These are phyloP conservation scores for Drosophila kohkoa DNA, from an alignment of 1,140 invertebrate genomes.

Conservation along the genomic window DNA sequence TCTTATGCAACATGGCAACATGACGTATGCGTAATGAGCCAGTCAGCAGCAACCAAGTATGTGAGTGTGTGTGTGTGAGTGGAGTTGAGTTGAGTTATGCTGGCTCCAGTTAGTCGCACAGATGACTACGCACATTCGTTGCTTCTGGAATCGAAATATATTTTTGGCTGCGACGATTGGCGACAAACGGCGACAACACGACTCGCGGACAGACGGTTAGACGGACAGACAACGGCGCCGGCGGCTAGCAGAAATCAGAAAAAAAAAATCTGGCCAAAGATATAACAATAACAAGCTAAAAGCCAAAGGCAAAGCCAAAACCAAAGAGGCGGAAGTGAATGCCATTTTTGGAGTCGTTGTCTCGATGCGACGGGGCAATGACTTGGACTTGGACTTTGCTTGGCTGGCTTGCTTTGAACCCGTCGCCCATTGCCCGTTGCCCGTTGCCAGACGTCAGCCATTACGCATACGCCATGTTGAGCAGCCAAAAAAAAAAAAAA, in stretches of 20 bases:
- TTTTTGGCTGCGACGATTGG: conserved; percentile 44
- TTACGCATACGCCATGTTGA: conserved; percentile 62
- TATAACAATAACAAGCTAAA: conserved; percentile 4
- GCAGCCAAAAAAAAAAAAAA: conserved; percentile 2
- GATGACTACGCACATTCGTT: conserved; percentile 67
- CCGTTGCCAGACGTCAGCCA: conserved; percentile 31
- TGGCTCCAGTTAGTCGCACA: conserved; percentile 78
- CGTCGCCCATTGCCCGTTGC: conserved; percentile 24
- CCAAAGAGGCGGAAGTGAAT: conserved; percentile 35
- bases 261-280: conserved; percentile 14
- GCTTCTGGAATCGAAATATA: conserved; percentile 22
- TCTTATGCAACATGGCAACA: conserved; percentile 40
- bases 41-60: neutral
- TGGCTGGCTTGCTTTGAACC: conserved; percentile 38
- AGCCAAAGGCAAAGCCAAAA: neutral
- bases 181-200: conserved; percentile 10
- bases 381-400: conserved; percentile 12
- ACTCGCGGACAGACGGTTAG: neutral
- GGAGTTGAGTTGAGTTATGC: conserved; percentile 47
- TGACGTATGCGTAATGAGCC: conserved; percentile 43
- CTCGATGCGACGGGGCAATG: conserved; percentile 38
- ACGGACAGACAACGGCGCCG: conserved; percentile 25
- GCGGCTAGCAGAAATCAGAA: conserved; percentile 16
- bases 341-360: conserved; percentile 47
- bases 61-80: conserved; percentile 29